These are phyloP conservation scores for Stichodactyla mertensii DNA, from an alignment of 64 coral and sea anemone species.

Conservation along the genomic window DNA sequence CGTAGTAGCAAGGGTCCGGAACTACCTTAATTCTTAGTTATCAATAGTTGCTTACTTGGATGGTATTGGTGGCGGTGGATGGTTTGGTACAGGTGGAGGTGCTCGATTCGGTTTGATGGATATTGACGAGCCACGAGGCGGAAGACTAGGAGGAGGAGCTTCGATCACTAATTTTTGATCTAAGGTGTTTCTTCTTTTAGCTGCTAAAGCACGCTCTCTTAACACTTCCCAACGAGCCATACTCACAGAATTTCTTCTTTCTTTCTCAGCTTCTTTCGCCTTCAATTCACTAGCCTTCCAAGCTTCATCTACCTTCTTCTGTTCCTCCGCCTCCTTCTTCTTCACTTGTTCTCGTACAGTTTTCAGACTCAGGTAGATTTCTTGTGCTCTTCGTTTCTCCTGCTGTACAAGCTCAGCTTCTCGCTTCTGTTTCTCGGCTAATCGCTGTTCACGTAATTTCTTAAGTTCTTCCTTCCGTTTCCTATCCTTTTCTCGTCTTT, in stretches of 20 bases:
- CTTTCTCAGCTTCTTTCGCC: slow-evolving; percentile 73
- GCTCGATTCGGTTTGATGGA: slow-evolving; percentile 44
- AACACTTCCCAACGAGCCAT: slow-evolving; percentile 73
- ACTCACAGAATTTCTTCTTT: slow-evolving; percentile 84
- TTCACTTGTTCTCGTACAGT: slow-evolving; percentile 64
- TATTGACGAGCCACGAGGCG: slow-evolving; percentile 1
- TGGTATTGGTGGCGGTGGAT: slow-evolving; percentile 10
- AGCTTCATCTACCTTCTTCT: slow-evolving; percentile 71
- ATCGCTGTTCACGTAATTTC: slow-evolving; percentile 58
- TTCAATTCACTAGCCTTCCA: slow-evolving; percentile 82
- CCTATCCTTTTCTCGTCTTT: slow-evolving; percentile 62
- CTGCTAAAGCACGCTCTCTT: slow-evolving; percentile 69
- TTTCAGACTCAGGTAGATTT: slow-evolving; percentile 92
- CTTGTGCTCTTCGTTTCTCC: slow-evolving; percentile 76
- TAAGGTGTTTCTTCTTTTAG: slow-evolving; percentile 33
- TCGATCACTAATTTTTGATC: background rate
- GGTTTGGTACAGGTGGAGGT: slow-evolving; percentile 51
- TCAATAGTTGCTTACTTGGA: background rate
- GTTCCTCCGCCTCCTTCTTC: slow-evolving; percentile 77
- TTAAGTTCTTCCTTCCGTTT: slow-evolving; percentile 67
- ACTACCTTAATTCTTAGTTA: background rate
- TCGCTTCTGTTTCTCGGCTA: slow-evolving; percentile 68
- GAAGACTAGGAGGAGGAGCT: slow-evolving; percentile 11
- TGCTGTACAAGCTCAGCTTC: slow-evolving; percentile 78
- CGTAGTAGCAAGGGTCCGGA: no score